Evolutionary conservation across 2,797 vertebrate genomes (phyloP), one percentile per base, ranked within the genome.

Genomic region (Setipinna tenuifilis): DNA sequence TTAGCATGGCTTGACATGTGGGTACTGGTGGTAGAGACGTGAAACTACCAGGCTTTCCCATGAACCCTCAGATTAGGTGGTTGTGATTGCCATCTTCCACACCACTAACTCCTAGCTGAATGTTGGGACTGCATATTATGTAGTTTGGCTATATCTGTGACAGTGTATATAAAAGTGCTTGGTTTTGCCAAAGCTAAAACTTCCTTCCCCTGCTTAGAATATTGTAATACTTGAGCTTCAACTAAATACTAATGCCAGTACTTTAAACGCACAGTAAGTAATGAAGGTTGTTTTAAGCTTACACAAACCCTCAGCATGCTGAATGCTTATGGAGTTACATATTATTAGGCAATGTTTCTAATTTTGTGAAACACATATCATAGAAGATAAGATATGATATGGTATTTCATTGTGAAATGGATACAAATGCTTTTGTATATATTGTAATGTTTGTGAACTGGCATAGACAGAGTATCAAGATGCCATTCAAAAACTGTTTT

Each of bases 401-500:
- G n/a, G n/a, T n/a, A 68, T 75, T 75, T 41, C 0, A 75, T 75
- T 35, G 68, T 44, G 35, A 41, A 78, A 78, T 44, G 44, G 31
- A 78, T 44, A 25, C 25, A 78, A 19, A 5, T 44, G 35, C 41
- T 78, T 41, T 62, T 87, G 81, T 86, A 86, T 50, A 85, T 89
- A 83, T 84, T 81, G 54, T 17, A 68, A 71, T 87, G 44, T 54
- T 58, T 61, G 14, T 83, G 80, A 80, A 85, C 23, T 17, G 71
- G 35, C 71, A 35, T n/a, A 17, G 57, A 81, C 35, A 75, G 84
- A 87, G 87, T 16, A 78, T n/a, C 41, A 19, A 78, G 31, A 78
- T 78, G 62, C 82, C 50, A 82, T 78, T 75, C 58, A 50, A 94
- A 54, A 92, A 92, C 92, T 90, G 87, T 41, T 92, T 88, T 93